Percentiles rank a stretch among this genome's conserved stretches.
Evolutionary conservation across 1,140 invertebrate species (phyloP).

Genomic region (Zelostemma sp.): DNA sequence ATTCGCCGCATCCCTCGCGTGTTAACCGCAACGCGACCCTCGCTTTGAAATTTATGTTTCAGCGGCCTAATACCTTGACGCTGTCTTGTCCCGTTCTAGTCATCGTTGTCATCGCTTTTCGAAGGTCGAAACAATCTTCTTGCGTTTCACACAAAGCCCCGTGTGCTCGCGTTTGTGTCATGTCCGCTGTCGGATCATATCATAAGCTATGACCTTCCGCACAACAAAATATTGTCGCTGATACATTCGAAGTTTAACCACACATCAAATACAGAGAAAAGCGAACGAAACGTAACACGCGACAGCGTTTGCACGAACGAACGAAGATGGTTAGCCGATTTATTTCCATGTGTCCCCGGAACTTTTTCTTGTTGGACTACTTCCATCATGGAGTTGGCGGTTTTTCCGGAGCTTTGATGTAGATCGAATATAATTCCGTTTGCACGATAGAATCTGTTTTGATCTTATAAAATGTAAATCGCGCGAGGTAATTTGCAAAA

Average conservation of each 20-base stretch:
- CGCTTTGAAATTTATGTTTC: conserved; percentile 14
- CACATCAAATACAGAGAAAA: conserved; percentile 13
- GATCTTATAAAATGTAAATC: conserved; percentile 22
- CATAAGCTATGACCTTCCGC: conserved; percentile 17
- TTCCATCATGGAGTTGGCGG: background rate
- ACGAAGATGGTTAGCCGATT: background rate
- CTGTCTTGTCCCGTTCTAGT: conserved; percentile 24
- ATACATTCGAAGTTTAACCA: conserved; percentile 28
- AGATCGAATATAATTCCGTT: conserved; percentile 13
- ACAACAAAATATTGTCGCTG: conserved; percentile 16
- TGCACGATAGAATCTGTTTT: conserved; percentile 24
- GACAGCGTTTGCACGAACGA: conserved; percentile 10
- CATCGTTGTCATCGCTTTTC: conserved; percentile 12
- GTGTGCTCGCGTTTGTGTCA: conserved; percentile 14
- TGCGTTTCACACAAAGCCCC: background rate
- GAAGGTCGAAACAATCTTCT: conserved; percentile 14
- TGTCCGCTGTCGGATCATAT: conserved; percentile 11
- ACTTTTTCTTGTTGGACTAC: background rate
- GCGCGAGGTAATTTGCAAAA: conserved; percentile 38
- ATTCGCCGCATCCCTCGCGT: conserved; percentile 3
- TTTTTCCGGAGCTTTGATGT: conserved; percentile 7
- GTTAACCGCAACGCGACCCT: conserved; percentile 13
- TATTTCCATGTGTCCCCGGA: background rate
- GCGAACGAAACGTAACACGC: conserved; percentile 6
- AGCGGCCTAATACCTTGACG: background rate